phyloP scores from a whole-genome alignment of 2,888 invertebrate genomes.

The Parnassius apollo region DNA sequence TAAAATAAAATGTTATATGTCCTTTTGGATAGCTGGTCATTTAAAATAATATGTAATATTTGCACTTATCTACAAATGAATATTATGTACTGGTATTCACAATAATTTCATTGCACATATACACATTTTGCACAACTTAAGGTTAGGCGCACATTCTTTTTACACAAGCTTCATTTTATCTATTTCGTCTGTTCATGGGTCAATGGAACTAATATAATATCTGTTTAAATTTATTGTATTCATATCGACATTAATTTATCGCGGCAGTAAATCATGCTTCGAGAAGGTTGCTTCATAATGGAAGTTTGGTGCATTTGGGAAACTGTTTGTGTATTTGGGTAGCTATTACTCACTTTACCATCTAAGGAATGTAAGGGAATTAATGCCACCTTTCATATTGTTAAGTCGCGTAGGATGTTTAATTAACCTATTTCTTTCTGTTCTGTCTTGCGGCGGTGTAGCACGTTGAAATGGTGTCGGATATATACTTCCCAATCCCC shows the following conservation, averaged over 20 bases:
- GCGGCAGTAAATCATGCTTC: slow-evolving; percentile 57
- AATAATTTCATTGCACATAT: background rate
- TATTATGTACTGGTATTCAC: background rate
- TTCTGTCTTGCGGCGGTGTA: slow-evolving; percentile 80
- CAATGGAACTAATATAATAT: slow-evolving; percentile 19
- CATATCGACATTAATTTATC: slow-evolving; percentile 16
- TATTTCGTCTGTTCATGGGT: slow-evolving; percentile 13
- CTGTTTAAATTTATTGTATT: slow-evolving; percentile 23
- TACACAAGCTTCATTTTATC: slow-evolving; percentile 18
- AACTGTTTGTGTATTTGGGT: slow-evolving; percentile 38
- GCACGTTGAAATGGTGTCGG: slow-evolving; percentile 89
- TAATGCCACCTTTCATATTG: slow-evolving; percentile 31
- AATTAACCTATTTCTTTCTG: slow-evolving; percentile 76
- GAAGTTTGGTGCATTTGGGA: slow-evolving; percentile 67
- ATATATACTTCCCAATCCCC: slow-evolving; percentile 84
- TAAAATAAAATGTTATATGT: too few species aligned
- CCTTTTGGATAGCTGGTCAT: too few species aligned
- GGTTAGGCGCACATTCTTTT: slow-evolving; percentile 13
- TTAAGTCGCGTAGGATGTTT: slow-evolving; percentile 30
- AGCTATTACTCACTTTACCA: slow-evolving; percentile 27
- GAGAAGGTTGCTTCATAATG: slow-evolving; percentile 61
- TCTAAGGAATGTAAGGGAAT: slow-evolving; percentile 28
- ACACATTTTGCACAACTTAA: background rate
- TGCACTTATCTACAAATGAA: background rate
- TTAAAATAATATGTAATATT: too few species aligned